phyloP scores from a whole-genome alignment of 2,797 vertebrate genomes.

The Melanogrammus aeglefinus region DNA sequence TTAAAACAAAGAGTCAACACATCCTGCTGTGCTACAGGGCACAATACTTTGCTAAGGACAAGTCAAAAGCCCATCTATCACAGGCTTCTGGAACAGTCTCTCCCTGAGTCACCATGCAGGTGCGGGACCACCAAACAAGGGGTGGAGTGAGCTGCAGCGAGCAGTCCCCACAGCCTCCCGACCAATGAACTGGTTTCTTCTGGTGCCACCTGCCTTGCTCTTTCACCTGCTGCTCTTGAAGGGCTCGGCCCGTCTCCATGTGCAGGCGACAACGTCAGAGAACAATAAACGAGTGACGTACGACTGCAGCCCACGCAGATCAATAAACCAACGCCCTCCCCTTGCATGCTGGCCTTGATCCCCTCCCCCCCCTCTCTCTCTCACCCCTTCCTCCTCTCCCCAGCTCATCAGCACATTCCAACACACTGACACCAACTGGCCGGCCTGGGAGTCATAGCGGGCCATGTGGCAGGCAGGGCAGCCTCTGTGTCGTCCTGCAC shows the following conservation, averaged over 20 bases:
- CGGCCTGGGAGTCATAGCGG: slow-evolving; percentile 38
- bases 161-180: background rate
- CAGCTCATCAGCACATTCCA: slow-evolving; percentile 71
- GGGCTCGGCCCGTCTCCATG: too few relatives aligned
- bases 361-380: background rate
- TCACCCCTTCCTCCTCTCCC: background rate
- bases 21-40: background rate
- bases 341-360: background rate
- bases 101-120: background rate
- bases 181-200: too few relatives aligned
- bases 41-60: background rate
- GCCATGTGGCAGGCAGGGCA: slow-evolving; percentile 40
- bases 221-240: too few relatives aligned
- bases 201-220: too few relatives aligned
- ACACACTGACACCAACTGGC: slow-evolving; percentile 65
- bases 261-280: too few relatives aligned
- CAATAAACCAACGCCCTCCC: background rate
- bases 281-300: background rate
- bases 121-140: background rate
- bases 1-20: background rate
- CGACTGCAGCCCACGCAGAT: background rate
- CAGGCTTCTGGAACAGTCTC: background rate
- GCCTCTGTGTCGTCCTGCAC: slow-evolving; percentile 30
- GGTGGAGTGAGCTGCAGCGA: background rate
- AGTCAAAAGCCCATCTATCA: background rate